Percentiles rank a stretch among this genome's conserved stretches.
These are phyloP conservation scores for Electrona antarctica DNA, from an alignment of 2,113 vertebrate genomes.

Conservation along the genomic window DNA sequence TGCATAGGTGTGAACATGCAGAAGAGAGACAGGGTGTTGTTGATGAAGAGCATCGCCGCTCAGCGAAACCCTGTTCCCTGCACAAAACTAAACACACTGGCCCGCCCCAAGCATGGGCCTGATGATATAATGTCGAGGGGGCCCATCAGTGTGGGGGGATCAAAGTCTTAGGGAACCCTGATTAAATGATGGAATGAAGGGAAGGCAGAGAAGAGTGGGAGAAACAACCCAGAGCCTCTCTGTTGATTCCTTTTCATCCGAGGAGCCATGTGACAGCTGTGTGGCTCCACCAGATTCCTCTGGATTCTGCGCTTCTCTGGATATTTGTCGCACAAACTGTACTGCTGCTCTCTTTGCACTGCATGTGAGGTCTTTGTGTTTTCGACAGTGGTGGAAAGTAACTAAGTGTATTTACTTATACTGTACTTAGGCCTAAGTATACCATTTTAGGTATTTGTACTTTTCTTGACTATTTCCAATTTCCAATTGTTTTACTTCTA, in stretches of 20 bases:
- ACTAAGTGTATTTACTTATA: too few species aligned
- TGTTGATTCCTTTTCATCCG: constrained; percentile 32
- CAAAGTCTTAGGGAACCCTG: constrained; percentile 41
- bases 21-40: too few species aligned
- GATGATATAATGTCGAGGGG: constrained; percentile 21
- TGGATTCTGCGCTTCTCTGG: constrained; percentile 23
- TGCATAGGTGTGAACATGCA: too few species aligned
- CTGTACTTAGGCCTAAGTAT: too few species aligned
- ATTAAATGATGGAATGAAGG: constrained; percentile 41
- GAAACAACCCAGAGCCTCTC: constrained; percentile 37
- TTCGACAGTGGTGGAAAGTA: too few species aligned
- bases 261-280: constrained; percentile 27
- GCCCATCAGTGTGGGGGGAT: constrained; percentile 41
- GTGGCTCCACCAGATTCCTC: constrained; percentile 26
- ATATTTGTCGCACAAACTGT: neutral
- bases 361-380: neutral
- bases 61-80: too few species aligned
- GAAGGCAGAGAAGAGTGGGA: constrained; percentile 20
- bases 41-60: too few species aligned
- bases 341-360: neutral
- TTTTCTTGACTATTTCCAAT: too few species aligned
- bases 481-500: too few species aligned
- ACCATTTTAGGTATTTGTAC: too few species aligned
- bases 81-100: too few species aligned
- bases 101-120: constrained; percentile 3